Base-by-base conservation (phyloP, 2,797 vertebrate genomes). In the Hoplostethus mediterraneus region DNA sequence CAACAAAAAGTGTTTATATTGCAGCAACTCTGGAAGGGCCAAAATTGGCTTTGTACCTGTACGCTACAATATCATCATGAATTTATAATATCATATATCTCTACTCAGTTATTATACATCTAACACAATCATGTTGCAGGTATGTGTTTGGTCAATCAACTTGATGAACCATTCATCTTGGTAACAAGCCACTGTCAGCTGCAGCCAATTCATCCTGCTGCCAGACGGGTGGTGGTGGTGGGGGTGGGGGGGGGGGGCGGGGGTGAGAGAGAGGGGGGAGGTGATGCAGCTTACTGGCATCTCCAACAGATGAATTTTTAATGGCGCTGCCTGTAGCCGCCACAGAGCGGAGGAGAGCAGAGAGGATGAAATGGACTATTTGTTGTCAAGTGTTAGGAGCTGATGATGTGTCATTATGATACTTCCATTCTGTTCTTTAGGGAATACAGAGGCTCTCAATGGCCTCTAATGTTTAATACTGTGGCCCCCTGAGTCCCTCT, bases 231-330 rank as follows among this genome's bases (percentile, higher is more conserved):
- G 21, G 21, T 21, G 21, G 21, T 21, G 21, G 21, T 21, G 21
- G n/a, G n/a, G n/a, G n/a, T n/a, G n/a, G n/a, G n/a, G n/a, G n/a
- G n/a, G n/a, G n/a, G n/a, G n/a, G n/a, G n/a, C 1, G 21, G 21
- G 21, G 21, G 1, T 21, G 21, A 21, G 21, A 21, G 21, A 21
- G 21, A 21, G 21, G 21, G 21, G 21, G 21, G 21, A 21, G 21
- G 47, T 78, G 77, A 81, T 71, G 74, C 77, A 79, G 77, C 66
- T 78, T 79, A 75, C 73, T 45, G 67, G 80, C 78, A 80, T 78
- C 76, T 82, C 68, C 45, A 69, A 63, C 47, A 71, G 71, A 83
- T 81, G 61, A 77, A 82, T 84, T 82, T 82, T 87, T 82, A 79
- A 79, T 84, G 66, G 44, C 63, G 47, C 60, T 75, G 21, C 21